A percentile compares a stretch with the other conserved stretches of the same genome.
Evolutionary conservation across 2,113 vertebrate species (phyloP).

Genomic region (Cervus canadensis): DNA sequence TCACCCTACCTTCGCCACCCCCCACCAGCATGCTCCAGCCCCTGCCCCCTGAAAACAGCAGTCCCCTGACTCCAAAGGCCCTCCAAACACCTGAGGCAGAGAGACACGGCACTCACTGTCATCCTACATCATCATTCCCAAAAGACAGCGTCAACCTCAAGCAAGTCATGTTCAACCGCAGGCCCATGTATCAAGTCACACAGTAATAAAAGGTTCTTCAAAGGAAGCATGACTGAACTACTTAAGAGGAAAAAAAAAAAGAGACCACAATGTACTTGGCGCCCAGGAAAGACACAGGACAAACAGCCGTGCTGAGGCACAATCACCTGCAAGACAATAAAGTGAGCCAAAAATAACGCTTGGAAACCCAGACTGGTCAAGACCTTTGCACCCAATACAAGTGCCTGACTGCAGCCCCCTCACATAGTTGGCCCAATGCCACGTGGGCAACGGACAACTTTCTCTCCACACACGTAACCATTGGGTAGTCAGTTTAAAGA

Average conservation of each 20-base stretch:
- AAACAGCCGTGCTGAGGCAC: background rate
- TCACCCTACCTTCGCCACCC: background rate
- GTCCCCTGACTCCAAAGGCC: background rate
- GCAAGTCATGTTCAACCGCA: background rate
- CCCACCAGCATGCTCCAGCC: background rate
- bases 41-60: background rate
- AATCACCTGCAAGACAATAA: background rate
- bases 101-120: background rate
- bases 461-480: background rate
- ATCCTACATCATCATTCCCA: background rate
- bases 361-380: background rate
- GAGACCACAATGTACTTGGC: background rate
- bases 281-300: background rate
- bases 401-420: background rate
- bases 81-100: background rate
- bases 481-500: background rate
- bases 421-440: background rate
- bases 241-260: background rate
- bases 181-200: background rate
- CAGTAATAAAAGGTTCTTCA: slow-evolving; percentile 1
- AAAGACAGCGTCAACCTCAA: background rate
- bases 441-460: background rate
- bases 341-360: background rate
- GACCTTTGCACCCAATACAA: slow-evolving; percentile 14
- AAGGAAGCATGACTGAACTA: background rate